Percentiles rank a stretch among this genome's conserved stretches.
Conservation (phyloP, 1,140 invertebrate species). For the Drosophila pseudoananassae region DNA sequence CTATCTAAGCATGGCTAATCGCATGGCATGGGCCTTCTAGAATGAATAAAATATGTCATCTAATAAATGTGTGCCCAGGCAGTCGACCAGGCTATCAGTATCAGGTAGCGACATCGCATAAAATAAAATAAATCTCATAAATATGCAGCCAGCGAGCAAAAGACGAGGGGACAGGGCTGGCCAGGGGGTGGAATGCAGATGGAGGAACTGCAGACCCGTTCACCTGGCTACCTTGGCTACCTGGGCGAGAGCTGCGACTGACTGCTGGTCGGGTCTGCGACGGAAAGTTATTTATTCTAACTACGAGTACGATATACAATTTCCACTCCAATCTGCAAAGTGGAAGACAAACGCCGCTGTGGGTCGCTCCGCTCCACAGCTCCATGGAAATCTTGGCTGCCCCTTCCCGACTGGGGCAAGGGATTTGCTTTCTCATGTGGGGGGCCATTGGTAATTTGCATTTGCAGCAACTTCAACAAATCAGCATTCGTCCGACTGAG, state of each 20-base stretch:
- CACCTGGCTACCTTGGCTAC: slow-evolving; percentile 26
- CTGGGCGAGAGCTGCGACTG: slow-evolving; percentile 53
- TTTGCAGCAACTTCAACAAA: slow-evolving; percentile 57
- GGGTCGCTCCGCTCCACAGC: slow-evolving; percentile 43
- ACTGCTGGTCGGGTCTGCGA: slow-evolving; percentile 12
- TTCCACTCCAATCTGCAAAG: slow-evolving; percentile 52
- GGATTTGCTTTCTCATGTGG: slow-evolving; percentile 22
- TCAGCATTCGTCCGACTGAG: slow-evolving; percentile 42
- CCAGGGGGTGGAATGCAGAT: not conserved
- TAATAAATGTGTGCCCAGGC: slow-evolving; percentile 47
- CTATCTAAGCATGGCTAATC: slow-evolving; percentile 57
- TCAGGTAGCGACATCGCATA: slow-evolving; percentile 76
- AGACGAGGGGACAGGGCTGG: not conserved
- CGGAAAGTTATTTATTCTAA: slow-evolving; percentile 74
- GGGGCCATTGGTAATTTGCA: slow-evolving; percentile 59
- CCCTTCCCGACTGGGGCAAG: not conserved
- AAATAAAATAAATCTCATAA: slow-evolving; percentile 81
- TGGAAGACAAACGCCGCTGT: slow-evolving; percentile 65
- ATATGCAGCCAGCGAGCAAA: slow-evolving; percentile 50
- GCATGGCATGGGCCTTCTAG: slow-evolving; percentile 28
- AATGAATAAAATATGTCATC: slow-evolving; percentile 60
- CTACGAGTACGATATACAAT: slow-evolving; percentile 65
- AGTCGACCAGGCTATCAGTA: slow-evolving; percentile 31
- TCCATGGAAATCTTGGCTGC: not conserved
- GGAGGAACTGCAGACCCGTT: slow-evolving; percentile 10